Conservation (phyloP, 2,113 vertebrate genomes). For the Nerophis lumbriciformis region DNA sequence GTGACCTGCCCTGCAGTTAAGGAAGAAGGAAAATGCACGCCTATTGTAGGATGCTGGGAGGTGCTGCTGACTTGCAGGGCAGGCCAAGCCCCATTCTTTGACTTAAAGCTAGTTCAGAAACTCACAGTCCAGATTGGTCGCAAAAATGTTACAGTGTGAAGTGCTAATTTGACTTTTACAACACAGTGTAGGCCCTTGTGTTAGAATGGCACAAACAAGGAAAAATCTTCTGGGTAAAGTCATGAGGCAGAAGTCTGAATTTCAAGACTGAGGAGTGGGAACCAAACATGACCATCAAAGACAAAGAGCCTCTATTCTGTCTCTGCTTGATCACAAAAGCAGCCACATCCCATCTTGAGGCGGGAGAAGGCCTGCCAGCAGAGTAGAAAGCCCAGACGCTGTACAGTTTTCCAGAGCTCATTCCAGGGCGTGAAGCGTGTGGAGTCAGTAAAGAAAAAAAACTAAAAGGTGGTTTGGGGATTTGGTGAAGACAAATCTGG, state of each 20-base stretch:
- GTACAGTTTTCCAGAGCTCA: constrained; percentile 53
- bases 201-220: constrained; percentile 12
- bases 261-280: constrained; percentile 1
- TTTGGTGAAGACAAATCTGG: constrained; percentile 25
- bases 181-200: constrained; percentile 20
- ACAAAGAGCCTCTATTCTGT: constrained; percentile 51
- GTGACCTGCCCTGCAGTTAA: constrained; percentile 22
- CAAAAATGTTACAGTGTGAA: constrained; percentile 21
- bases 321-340: constrained; percentile 23
- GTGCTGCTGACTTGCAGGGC: constrained; percentile 26
- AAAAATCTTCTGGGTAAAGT: not conserved
- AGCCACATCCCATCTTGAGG: constrained; percentile 51
- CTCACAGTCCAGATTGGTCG: not conserved
- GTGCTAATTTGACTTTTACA: not conserved
- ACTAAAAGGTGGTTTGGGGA: constrained; percentile 43
- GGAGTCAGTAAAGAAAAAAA: constrained; percentile 36
- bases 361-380: constrained; percentile 50
- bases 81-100: constrained; percentile 41
- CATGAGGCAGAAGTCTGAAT: constrained; percentile 2
- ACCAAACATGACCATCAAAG: constrained; percentile 5
- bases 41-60: constrained; percentile 44
- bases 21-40: constrained; percentile 19
- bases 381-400: constrained; percentile 40
- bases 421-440: constrained; percentile 57
- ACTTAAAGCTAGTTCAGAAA: not conserved